A percentile compares a stretch with the other conserved stretches of the same genome.
phyloP scores from a whole-genome alignment of 2,888 invertebrate species.

The Oscheius sp. region DNA sequence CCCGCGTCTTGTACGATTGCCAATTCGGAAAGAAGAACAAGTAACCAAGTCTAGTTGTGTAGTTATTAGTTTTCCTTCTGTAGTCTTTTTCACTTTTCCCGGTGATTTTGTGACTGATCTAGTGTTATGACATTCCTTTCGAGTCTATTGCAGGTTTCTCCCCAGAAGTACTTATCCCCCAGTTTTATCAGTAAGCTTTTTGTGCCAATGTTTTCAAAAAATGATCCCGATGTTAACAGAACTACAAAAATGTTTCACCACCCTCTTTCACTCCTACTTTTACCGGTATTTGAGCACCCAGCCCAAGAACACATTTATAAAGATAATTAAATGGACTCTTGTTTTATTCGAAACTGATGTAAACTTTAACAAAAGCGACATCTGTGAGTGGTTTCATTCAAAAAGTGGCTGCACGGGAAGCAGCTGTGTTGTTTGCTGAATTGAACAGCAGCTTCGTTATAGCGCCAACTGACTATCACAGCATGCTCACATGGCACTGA shows the following conservation, averaged over 20 bases:
- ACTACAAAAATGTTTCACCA: background rate
- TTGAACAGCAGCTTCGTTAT: slow-evolving; percentile 25
- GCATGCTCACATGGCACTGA: slow-evolving; percentile 16
- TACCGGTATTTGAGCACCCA: slow-evolving; percentile 23
- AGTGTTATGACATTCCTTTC: no score
- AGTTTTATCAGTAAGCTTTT: background rate
- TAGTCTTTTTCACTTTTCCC: slow-evolving; percentile 1
- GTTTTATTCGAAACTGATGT: slow-evolving; percentile 10
- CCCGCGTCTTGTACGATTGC: slow-evolving; percentile 47
- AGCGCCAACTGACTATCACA: slow-evolving; percentile 35
- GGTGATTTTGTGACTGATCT: slow-evolving; percentile 9
- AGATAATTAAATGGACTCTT: background rate
- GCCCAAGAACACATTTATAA: background rate
- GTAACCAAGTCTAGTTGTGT: background rate
- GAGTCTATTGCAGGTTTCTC: background rate
- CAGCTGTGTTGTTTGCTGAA: slow-evolving; percentile 14
- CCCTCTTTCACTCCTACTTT: slow-evolving; percentile 9
- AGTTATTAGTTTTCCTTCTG: no score
- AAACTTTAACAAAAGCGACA: background rate
- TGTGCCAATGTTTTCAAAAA: background rate
- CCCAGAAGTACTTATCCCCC: background rate
- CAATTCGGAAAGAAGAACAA: slow-evolving; percentile 40
- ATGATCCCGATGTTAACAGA: background rate
- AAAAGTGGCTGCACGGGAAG: background rate
- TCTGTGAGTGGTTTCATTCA: slow-evolving; percentile 1